Evolutionary conservation across 2,797 vertebrate genomes (phyloP).

Genomic region (Morelia viridis): DNA sequence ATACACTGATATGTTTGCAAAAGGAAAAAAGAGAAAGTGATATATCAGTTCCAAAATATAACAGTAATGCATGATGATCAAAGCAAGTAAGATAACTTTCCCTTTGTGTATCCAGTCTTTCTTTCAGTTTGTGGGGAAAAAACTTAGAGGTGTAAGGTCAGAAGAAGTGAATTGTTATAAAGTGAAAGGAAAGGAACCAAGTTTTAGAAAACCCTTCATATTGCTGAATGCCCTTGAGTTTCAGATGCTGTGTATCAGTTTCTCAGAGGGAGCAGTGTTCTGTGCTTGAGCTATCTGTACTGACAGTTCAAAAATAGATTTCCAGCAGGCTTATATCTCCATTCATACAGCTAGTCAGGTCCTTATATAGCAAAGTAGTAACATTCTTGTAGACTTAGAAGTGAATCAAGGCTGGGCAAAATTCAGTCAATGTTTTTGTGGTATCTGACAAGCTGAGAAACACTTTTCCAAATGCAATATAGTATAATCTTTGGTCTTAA

Average conservation of each 20-base stretch:
- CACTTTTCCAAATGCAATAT: background rate
- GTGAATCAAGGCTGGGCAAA: background rate
- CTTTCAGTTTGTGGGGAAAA: background rate
- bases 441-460: background rate
- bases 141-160: background rate
- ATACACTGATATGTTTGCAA: no score
- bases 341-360: background rate
- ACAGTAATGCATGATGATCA: no score
- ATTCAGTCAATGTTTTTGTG: background rate
- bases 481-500: background rate
- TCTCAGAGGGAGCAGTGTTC: background rate
- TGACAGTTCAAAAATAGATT: background rate
- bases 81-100: no score
- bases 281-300: background rate
- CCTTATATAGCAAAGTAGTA: background rate
- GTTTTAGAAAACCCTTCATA: background rate
- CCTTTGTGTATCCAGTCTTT: background rate
- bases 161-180: background rate
- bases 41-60: no score
- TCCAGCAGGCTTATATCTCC: background rate
- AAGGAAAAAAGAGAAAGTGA: no score
- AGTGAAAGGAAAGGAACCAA: background rate
- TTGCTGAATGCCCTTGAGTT: background rate
- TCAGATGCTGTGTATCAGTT: background rate
- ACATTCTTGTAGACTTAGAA: background rate